Evolutionary conservation across 1,140 invertebrate species (phyloP).

Genomic region (Palaemon carinicauda): DNA sequence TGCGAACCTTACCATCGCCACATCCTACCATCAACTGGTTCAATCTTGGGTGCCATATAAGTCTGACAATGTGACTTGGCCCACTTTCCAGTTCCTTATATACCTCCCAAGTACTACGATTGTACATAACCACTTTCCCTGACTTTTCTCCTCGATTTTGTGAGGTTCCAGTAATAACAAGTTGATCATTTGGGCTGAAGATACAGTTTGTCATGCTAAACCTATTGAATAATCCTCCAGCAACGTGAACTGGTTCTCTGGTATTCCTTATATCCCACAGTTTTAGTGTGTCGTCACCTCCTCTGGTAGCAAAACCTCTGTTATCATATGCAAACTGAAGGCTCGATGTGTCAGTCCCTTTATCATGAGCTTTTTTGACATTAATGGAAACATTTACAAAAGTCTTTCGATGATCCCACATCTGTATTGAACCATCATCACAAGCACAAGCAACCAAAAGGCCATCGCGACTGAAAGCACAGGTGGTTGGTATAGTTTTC

Average conservation of each 20-base stretch:
- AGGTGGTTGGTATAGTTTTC: slow-evolving; percentile 86
- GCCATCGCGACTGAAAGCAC: slow-evolving; percentile 86
- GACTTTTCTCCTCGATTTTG: slow-evolving; percentile 74
- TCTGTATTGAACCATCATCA: slow-evolving; percentile 94
- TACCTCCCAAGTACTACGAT: slow-evolving; percentile 80
- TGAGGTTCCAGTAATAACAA: slow-evolving; percentile 89
- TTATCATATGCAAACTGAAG: slow-evolving; percentile 90
- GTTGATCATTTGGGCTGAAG: slow-evolving; percentile 92
- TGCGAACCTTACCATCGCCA: slow-evolving; percentile 89
- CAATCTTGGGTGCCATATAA: slow-evolving; percentile 94
- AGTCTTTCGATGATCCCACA: slow-evolving; percentile 90
- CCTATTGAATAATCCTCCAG: slow-evolving; percentile 78
- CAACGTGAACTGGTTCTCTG: slow-evolving; percentile 78
- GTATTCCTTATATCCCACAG: slow-evolving; percentile 91
- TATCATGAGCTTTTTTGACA: slow-evolving; percentile 83
- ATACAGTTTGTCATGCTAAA: slow-evolving; percentile 88
- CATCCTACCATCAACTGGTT: slow-evolving; percentile 96
- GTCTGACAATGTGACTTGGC: slow-evolving; percentile 82
- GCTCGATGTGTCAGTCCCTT: slow-evolving; percentile 82
- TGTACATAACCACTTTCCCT: slow-evolving; percentile 85
- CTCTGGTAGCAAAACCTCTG: slow-evolving; percentile 79
- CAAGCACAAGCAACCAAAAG: slow-evolving; percentile 90
- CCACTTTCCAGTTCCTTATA: slow-evolving; percentile 78
- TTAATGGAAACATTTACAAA: slow-evolving; percentile 76
- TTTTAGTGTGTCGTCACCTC: slow-evolving; percentile 93